Evolutionary conservation across 2,888 invertebrate genomes (phyloP).

Genomic region (Ligdia adustata): DNA sequence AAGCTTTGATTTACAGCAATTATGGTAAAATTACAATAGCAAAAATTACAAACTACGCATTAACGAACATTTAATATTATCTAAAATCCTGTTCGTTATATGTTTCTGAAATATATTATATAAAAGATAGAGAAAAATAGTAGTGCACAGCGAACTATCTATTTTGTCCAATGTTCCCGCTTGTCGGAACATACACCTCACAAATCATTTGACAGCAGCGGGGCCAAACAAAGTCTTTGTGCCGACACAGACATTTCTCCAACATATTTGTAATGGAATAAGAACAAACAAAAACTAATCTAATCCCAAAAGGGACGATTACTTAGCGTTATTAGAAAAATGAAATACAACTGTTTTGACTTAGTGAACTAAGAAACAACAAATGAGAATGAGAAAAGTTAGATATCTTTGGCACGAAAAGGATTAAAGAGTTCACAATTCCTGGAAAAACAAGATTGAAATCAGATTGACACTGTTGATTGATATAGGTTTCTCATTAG

Average conservation of each 20-base stretch:
- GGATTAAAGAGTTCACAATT: not conserved
- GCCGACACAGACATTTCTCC: constrained; percentile 12
- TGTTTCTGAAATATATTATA: not conserved
- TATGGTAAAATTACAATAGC: too few relatives aligned
- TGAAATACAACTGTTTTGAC: constrained; percentile 13
- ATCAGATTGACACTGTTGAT: too few relatives aligned
- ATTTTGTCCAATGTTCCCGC: constrained; percentile 27
- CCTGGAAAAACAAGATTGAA: too few relatives aligned
- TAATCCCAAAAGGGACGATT: constrained; percentile 15
- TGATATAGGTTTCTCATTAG: too few relatives aligned
- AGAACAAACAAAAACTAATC: constrained; percentile 26
- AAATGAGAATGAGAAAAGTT: constrained; percentile 6
- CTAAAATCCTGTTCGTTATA: too few relatives aligned
- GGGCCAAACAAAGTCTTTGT: constrained; percentile 20
- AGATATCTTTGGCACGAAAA: not conserved
- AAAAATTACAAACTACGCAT: too few relatives aligned
- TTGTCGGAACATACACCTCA: constrained; percentile 40
- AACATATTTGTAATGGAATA: constrained; percentile 23
- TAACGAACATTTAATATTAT: too few relatives aligned
- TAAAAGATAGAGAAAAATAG: constrained; percentile 13
- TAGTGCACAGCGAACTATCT: constrained; percentile 14
- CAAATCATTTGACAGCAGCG: constrained; percentile 44
- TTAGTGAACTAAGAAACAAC: not conserved
- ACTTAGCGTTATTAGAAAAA: constrained; percentile 29
- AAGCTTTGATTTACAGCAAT: too few relatives aligned